A percentile compares a stretch with the other conserved stretches of the same genome.
phyloP scores from a whole-genome alignment of 2,888 invertebrate species.

The Caenorhabditis panamensis region DNA sequence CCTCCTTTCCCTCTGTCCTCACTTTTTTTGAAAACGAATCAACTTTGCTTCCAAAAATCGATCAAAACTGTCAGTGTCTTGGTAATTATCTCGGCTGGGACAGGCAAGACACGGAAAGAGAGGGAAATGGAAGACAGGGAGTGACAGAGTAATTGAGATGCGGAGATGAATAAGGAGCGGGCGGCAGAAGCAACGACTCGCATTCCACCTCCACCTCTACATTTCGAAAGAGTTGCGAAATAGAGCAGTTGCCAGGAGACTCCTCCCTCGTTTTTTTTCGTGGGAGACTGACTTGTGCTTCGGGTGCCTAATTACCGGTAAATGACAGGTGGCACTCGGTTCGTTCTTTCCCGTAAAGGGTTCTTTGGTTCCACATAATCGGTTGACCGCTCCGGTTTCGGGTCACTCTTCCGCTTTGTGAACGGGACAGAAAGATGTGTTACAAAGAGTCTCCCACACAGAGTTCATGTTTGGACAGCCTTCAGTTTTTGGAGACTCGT shows the following conservation, averaged over 20 bases:
- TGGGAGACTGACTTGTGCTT: not conserved
- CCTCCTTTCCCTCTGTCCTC: not conserved
- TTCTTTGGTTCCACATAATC: slow-evolving; percentile 10
- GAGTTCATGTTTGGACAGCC: slow-evolving; percentile 37
- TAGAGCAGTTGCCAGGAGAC: not conserved
- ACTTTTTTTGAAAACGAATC: slow-evolving; percentile 9
- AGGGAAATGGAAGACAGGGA: not conserved
- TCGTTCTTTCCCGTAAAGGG: not conserved
- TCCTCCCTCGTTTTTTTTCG: not conserved
- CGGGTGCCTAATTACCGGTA: slow-evolving; percentile 18
- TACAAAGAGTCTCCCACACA: not conserved
- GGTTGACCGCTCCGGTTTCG: slow-evolving; percentile 28
- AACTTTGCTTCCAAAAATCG: not conserved
- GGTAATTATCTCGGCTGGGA: slow-evolving; percentile 1
- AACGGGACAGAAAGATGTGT: slow-evolving; percentile 13
- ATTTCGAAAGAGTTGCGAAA: slow-evolving; percentile 11
- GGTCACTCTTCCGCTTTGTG: slow-evolving; percentile 35
- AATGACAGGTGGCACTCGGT: slow-evolving; percentile 39
- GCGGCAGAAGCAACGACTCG: not conserved
- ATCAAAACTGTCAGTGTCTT: slow-evolving; percentile 10
- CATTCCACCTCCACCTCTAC: not conserved
- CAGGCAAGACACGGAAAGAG: not conserved
- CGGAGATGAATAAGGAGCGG: slow-evolving; percentile 1
- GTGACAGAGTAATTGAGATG: slow-evolving; percentile 8
- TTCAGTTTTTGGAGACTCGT: not conserved